Evolutionary conservation across 2,113 vertebrate species (phyloP), one percentile per base, ranked within the genome.

Genomic region (Chroicocephalus ridibundus): DNA sequence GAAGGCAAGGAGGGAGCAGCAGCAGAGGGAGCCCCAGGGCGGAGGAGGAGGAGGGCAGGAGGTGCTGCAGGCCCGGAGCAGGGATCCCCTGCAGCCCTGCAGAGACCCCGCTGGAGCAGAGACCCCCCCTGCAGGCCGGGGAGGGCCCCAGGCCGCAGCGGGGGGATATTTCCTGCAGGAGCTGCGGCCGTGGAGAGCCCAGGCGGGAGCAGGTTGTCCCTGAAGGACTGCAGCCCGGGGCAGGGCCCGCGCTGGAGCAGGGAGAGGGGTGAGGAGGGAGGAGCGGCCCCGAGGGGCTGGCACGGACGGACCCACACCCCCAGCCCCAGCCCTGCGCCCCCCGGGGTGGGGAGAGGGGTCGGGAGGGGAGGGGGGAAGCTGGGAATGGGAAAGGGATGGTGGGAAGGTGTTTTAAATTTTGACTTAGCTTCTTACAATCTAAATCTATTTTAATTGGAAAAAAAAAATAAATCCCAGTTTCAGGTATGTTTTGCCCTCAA

Each of bases 311-410:
- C n/a, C 9, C 1, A 9, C 10, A 5, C 13, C 25, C 54, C 32
- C 20, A 17, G 1, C 31, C 25, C 54, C 38, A 21, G 4, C 54
- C 24, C 26, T 26, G 52, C 0, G 1, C 14, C 11, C 18, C 24
- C 7, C 3, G 1, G 15, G 29, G 12, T 26, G 36, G 36, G 20
- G 19, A 24, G 32, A 74, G 3, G 36, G 4, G 7, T 21, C 0
- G 0, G 26, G 19, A 49, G 36, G 1, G 27, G 21, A 58, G 60
- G 15, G 6, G 17, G 15, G 9, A 15, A 13, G 31, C 0, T 29
- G 21, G 4, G 7, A 3, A 1, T 36, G 16, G 34, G 17, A 44
- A 58, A 42, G 15, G 20, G 3, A 3, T 34, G 7, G 13, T 10
- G 16, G 19, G 25, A n/a, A n/a, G n/a, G 19, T 65, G n/a, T 7